Evolutionary conservation across 2,797 vertebrate species (phyloP), one percentile per base, ranked within the genome.

Genomic region (Rhyacichthys aspro): DNA sequence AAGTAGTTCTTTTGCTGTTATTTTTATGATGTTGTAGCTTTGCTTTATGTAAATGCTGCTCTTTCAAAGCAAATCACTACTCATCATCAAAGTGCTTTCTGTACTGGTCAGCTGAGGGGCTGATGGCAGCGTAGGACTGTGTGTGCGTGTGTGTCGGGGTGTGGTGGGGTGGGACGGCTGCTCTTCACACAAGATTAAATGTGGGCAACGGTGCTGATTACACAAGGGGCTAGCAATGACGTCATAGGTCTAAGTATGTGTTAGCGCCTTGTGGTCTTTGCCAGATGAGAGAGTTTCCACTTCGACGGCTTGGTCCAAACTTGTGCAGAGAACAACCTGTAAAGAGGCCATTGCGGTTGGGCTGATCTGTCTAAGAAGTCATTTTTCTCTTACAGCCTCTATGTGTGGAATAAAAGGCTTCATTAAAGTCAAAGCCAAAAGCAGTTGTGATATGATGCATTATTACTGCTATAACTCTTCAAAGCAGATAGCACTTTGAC

Each of bases 121-220:
- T 59, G 59, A 42, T 67, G 53, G 14, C 7, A 23, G 32, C 8
- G 33, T 39, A 34, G 19, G 16, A 43, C n/a, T n/a, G 58, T 47
- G 57, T 44, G 43, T 36, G 54, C 36, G 10, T 66, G 49, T 53
- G 33, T 55, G 43, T 66, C 46, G 38, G 38, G 55, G n/a, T 11
- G 36, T 63, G 67, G 16, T 11, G 18, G 39, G 28, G 6, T 7
- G 33, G 50, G 56, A 67, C 28, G 55, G 59, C 49, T 50, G 74
- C 66, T 82, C 82, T 83, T 84, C 66, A 73, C 58, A 82, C 70
- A 56, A 81, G 84, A 90, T 90, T 88, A 84, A 79, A 86, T 74
- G 82, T 87, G 80, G 70, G 75, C 79, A 79, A 72, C 11, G 38
- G 76, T 54, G 69, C 79, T 90, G 91, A 92, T 92, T 92, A 83